phyloP scores from a whole-genome alignment of 1,140 invertebrate genomes.

The Lasioglossum albipes region DNA sequence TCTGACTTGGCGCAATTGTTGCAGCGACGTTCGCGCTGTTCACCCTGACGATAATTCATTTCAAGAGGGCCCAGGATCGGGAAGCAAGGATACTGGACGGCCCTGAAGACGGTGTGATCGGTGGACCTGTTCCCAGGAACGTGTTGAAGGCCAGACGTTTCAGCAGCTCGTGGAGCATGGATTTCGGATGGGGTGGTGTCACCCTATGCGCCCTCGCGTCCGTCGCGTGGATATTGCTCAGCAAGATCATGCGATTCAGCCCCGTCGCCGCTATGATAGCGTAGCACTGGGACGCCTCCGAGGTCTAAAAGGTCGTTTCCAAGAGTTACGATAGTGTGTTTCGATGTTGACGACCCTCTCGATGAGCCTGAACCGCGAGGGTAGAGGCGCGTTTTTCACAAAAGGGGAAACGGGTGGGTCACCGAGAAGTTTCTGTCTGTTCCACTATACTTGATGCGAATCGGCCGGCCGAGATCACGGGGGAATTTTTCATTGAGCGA shows the following conservation, averaged over 20 bases:
- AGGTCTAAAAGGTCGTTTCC: conserved; percentile 65
- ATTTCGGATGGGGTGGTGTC: conserved; percentile 91
- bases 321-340: conserved; percentile 28
- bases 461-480: not conserved
- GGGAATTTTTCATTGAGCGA: not conserved
- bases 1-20: conserved; percentile 64
- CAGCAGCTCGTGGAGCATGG: conserved; percentile 89
- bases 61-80: conserved; percentile 88
- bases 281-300: conserved; percentile 78
- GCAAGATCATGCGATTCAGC: conserved; percentile 94
- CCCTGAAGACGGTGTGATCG: conserved; percentile 86
- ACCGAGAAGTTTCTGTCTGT: not conserved
- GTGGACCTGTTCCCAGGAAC: conserved; percentile 76
- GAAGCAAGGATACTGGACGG: conserved; percentile 81
- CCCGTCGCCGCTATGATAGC: conserved; percentile 87
- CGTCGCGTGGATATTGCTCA: conserved; percentile 91
- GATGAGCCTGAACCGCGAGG: not conserved
- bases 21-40: conserved; percentile 93
- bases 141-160: conserved; percentile 86
- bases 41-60: conserved; percentile 93
- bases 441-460: not conserved
- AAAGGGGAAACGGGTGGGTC: not conserved
- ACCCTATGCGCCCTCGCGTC: conserved; percentile 88
- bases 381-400: not conserved
- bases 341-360: conserved; percentile 33